Evolutionary conservation across 2,113 vertebrate genomes (phyloP).

Genomic region (Clinocottus analis): DNA sequence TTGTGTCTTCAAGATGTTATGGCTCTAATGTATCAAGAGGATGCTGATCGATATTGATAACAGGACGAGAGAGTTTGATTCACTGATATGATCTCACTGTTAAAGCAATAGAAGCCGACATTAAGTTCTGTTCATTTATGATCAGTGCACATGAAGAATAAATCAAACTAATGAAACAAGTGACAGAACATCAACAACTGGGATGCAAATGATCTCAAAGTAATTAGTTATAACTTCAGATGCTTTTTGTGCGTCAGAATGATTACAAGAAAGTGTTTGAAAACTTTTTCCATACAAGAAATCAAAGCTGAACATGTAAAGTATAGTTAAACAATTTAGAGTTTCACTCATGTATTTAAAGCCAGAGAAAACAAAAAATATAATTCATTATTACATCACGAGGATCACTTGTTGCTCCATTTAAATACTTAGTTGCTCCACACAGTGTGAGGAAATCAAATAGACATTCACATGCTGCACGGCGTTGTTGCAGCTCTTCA

Average conservation of each 20-base stretch:
- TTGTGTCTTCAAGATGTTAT: constrained; percentile 19
- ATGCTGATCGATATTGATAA: constrained; percentile 51
- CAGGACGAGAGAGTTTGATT: constrained; percentile 23
- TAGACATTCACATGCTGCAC: neutral
- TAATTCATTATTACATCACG: neutral
- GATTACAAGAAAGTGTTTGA: neutral
- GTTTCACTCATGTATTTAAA: neutral
- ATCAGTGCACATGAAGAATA: constrained; percentile 2
- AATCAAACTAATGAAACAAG: constrained; percentile 27
- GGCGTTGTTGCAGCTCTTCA: neutral
- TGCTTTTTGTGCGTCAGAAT: neutral
- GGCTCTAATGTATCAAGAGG: constrained; percentile 32
- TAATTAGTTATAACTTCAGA: neutral
- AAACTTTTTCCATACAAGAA: neutral
- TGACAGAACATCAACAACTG: neutral
- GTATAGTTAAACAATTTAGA: neutral
- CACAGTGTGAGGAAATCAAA: neutral
- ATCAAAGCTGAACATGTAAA: neutral
- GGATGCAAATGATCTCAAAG: neutral
- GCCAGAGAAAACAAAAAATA: neutral
- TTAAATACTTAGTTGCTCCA: neutral
- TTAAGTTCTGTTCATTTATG: neutral
- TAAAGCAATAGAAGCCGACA: constrained; percentile 3
- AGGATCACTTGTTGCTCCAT: neutral
- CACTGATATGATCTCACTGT: constrained; percentile 18